Percentiles rank a stretch among this genome's conserved stretches.
Conservation (phyloP, 1,140 invertebrate species). For the Neuroterus valhalla region DNA sequence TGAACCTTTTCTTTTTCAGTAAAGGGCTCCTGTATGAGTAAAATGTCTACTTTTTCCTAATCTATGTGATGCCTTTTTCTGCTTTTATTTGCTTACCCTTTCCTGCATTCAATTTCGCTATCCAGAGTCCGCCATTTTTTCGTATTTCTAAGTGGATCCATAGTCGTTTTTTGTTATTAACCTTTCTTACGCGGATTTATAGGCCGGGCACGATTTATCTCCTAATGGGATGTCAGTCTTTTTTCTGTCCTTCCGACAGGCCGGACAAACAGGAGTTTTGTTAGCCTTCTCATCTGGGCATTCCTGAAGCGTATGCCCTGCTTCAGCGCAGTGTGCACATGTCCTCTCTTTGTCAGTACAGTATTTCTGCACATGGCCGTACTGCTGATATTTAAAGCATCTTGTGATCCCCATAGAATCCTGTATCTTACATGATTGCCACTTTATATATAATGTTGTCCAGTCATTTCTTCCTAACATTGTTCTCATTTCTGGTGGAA, state of each 20-base stretch:
- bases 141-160: too few relatives aligned
- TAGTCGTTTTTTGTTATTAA: too few relatives aligned
- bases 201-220: too few relatives aligned
- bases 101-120: too few relatives aligned
- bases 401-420: slow-evolving; percentile 39
- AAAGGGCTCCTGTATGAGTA: too few relatives aligned
- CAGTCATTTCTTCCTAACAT: background rate
- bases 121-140: too few relatives aligned
- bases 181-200: too few relatives aligned
- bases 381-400: slow-evolving; percentile 50
- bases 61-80: too few relatives aligned
- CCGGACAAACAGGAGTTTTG: slow-evolving; percentile 28
- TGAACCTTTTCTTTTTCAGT: too few relatives aligned
- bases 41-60: too few relatives aligned
- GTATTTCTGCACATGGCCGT: slow-evolving; percentile 46
- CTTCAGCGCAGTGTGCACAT: slow-evolving; percentile 41
- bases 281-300: slow-evolving; percentile 36
- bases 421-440: slow-evolving; percentile 25
- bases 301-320: slow-evolving; percentile 32
- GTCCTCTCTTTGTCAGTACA: slow-evolving; percentile 34
- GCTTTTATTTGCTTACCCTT: too few relatives aligned
- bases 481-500: slow-evolving; percentile 8
- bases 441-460: slow-evolving; percentile 36
- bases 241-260: slow-evolving; percentile 12
- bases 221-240: too few relatives aligned